Base-by-base conservation (phyloP, 2,797 vertebrate genomes). In the Urocyon cinereoargenteus region DNA sequence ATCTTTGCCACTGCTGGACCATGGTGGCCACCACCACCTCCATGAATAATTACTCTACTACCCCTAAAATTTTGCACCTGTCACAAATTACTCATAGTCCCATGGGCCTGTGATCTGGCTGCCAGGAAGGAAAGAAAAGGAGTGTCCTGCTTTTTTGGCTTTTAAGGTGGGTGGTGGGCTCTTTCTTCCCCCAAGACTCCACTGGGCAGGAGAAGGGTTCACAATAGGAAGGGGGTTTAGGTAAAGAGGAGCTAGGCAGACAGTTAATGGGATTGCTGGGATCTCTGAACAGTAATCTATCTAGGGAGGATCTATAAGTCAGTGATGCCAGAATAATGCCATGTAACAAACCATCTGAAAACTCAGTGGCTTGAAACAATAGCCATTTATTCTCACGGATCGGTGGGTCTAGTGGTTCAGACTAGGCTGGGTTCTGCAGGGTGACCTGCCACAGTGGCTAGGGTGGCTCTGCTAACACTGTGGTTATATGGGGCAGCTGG, bases 401-500 rank as follows among this genome's bases (percentile, higher is more conserved):
- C 53, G 28, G 6, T 10, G 31, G 11, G 34, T 92, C 13, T 11
- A 11, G 45, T 5, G 9, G 36, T 70, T 78, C 31, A 36, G 70
- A 24, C n/a, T 3, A 13, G 53, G 40, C 22, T 24, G 9, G 40
- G 34, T n/a, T 61, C 59, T 40, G 11, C 13, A 62, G 40, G 19
- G n/a, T 19, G 26, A 24, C 53, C 19, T 22, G 10, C 45, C 31
- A 11, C 12, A 24, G 70, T 72, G 70, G 34, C 70, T 72, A 14
- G 21, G 45, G 45, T 34, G 45, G 15, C 26, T 51, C 31, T 36
- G 36, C 3, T 21, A 13, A 11, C 0, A 0, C 6, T 3, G 10
- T 28, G 13, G 68, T 26, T 24, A 64, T 3, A 1, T 1, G 8
- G 26, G 53, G 34, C 6, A 1, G 70, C 61, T 12, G 13, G 66